Evolutionary conservation across 2,888 invertebrate genomes (phyloP), one percentile per base, ranked within the genome.

Genomic region (Euspilapteryx auroguttella): DNA sequence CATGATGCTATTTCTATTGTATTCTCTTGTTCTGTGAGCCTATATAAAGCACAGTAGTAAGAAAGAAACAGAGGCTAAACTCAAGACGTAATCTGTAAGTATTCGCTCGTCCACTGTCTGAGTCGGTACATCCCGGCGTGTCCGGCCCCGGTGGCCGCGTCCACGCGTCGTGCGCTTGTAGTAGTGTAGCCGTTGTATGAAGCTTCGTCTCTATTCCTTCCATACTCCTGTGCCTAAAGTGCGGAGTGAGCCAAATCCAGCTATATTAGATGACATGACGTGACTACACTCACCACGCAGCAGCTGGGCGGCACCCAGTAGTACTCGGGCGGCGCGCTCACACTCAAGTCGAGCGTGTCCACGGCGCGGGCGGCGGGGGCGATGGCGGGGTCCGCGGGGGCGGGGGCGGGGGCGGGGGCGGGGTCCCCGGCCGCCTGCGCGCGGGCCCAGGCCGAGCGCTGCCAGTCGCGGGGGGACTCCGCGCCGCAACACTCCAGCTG

Each of bases 401-500:
- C n/a, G 14, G 2, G 28, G 14, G 10, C 34, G 28, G 12, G 31
- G 24, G 17, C 37, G 14, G 11, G 24, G 25, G 22, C 29, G 25
- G 27, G 37, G 20, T 21, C 22, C 12, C 7, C 8, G 11, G 11
- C 30, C 22, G 24, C 22, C 36, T 36, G 41, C 35, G 34, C 38
- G 35, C 47, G 46, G 40, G 54, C 47, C 65, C 65, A 68, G 29
- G 37, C 46, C 22, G 68, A 55, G 35, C 40, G 42, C 50, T 61
- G 68, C 97, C 96, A 97, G 75, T 97, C 96, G 63, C 93, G 89
- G 37, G 89, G 88, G n/a, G 89, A 87, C 52, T 89, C 88, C 39
- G 94, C 93, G 28, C 97, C 97, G 69, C 96, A 97, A 57, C 96
- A 97, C 57, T 89, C 86, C 57, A 92, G 68, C 86, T 89, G 65